Conservation (phyloP, 1,140 invertebrate genomes). For the Brachionus calyciflorus region DNA sequence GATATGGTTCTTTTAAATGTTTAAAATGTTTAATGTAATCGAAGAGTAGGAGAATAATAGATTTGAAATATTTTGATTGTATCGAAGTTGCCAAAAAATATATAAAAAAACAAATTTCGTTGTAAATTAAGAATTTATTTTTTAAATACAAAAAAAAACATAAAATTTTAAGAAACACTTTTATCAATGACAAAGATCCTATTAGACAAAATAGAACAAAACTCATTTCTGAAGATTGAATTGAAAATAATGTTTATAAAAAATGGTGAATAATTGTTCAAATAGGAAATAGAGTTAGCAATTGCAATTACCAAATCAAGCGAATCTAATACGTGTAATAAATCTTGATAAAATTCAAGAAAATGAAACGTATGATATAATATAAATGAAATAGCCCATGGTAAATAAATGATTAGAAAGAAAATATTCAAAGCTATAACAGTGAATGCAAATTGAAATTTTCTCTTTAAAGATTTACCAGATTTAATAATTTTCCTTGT, state of each 20-base stretch:
- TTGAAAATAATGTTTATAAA: not conserved
- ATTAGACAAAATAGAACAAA: not conserved
- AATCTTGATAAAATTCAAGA: not conserved
- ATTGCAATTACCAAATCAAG: not conserved
- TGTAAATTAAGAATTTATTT: too few relatives aligned
- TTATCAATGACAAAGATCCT: too few relatives aligned
- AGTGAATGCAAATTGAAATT: not conserved
- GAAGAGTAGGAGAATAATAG: too few relatives aligned
- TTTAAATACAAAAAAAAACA: too few relatives aligned
- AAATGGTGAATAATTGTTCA: constrained; percentile 31
- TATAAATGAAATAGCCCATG: not conserved
- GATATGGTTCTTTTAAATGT: too few relatives aligned
- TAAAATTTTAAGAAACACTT: too few relatives aligned
- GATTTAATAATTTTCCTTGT: not conserved
- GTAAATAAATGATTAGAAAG: too few relatives aligned
- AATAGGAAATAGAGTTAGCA: not conserved
- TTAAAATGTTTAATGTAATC: too few relatives aligned
- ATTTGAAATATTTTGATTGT: too few relatives aligned
- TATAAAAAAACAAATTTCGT: too few relatives aligned
- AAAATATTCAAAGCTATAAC: constrained; percentile 3
- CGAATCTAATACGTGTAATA: not conserved
- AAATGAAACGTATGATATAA: not conserved
- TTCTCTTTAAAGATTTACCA: not conserved
- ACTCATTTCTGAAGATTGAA: not conserved
- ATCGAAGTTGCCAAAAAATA: too few relatives aligned